Base-by-base conservation (phyloP, 2,888 invertebrate species). In the Blastobasis adustella region DNA sequence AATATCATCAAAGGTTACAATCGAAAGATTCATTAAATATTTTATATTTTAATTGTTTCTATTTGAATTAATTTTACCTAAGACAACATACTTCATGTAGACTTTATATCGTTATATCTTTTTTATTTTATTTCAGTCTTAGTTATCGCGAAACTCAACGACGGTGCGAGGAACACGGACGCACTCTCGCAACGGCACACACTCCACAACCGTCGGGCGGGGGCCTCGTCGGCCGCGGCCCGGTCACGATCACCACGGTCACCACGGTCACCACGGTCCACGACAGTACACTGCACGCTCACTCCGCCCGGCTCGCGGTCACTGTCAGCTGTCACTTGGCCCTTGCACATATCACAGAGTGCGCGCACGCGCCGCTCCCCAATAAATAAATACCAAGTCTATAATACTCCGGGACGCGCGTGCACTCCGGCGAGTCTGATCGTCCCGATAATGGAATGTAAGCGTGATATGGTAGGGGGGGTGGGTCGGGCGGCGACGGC, bases 41-140 rank as follows among this genome's bases (percentile, higher is more conserved):
- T 81, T 79, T 81, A 81, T 82, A 79, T 67, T 68, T 84, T 81
- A 79, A 85, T 84, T 79, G 80, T 80, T 77, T 84, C 84, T 83
- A 84, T 83, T 79, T 83, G 80, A 84, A 84, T 84, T 82, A 82
- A 82, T 82, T 86, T 86, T 83, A 84, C 78, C 86, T 85, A 86
- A 82, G 84, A 85, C 82, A 82, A 85, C 82, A 82, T 84, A 79
- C 69, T 79, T 76, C 77, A 82, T 78, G 82, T 83, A 82, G 82
- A 83, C 79, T 83, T 82, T 77, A 81, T 80, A 84, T 82, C 75
- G 84, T 84, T 76, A 74, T 78, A 84, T 85, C 79, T 78, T 83
- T 75, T 79, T 82, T 79, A 80, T 76, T 82, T 76, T 81, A 82
- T 82, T 76, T 89, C 89, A 89, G 89, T 89, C 89, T 89, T 88